Evolutionary conservation across 2,888 invertebrate species (phyloP).

Genomic region (Ornithoptera alexandrae): DNA sequence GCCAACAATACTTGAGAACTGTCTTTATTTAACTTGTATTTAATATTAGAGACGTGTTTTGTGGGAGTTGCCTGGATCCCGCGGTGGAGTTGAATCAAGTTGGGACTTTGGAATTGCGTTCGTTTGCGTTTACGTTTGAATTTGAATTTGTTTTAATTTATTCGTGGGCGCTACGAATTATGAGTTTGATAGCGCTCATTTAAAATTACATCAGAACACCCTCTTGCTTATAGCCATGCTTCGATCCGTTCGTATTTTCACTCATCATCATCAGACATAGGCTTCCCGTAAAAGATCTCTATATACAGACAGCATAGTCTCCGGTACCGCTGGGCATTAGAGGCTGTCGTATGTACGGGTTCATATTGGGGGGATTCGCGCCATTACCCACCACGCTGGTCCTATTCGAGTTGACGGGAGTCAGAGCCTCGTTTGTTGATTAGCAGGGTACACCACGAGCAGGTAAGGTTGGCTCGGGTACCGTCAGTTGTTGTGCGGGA

Average conservation of each 20-base stretch:
- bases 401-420: too few species aligned
- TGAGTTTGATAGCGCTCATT: conserved; percentile 40
- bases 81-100: conserved; percentile 54
- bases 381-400: too few species aligned
- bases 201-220: conserved; percentile 21
- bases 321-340: too few species aligned
- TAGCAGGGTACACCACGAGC: too few species aligned
- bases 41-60: conserved; percentile 72
- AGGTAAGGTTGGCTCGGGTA: too few species aligned
- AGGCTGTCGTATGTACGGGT: too few species aligned
- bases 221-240: neutral
- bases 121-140: conserved; percentile 49
- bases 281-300: too few species aligned
- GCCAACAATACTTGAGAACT: conserved; percentile 61
- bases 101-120: conserved; percentile 62
- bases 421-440: too few species aligned
- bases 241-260: neutral
- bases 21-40: conserved; percentile 74
- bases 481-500: too few species aligned
- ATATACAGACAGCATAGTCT: too few species aligned
- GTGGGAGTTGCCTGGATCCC: conserved; percentile 53
- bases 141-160: conserved; percentile 57
- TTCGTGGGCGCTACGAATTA: conserved; percentile 42
- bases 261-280: too few species aligned
- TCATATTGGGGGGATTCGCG: too few species aligned